Base-by-base conservation (phyloP, 1,140 invertebrate species). In the Gonatopus flavifemur region DNA sequence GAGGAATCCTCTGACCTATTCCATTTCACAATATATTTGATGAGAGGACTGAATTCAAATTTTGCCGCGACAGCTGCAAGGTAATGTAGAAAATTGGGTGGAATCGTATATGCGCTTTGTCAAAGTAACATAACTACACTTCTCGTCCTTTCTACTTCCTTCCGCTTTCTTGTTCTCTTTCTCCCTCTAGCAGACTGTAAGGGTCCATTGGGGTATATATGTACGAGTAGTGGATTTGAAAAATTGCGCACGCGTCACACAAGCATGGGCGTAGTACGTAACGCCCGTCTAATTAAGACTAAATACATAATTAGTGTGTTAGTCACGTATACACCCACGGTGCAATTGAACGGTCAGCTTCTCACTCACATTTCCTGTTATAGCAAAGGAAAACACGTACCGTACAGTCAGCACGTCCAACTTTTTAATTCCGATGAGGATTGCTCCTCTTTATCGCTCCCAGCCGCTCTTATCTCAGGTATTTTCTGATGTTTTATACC, bases 251-350 rank as follows among this genome's bases (percentile, higher is more conserved):
- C 22, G 52, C 48, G 51, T 56, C 46, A 36, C 35, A 54, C 40
- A 57, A 55, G 59, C 46, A 66, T 55, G 52, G n/a, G 43, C 55
- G 49, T n/a, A n/a, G n/a, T n/a, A 63, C 51, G 61, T 69, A 64
- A 66, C 62, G 62, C 48, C 54, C 57, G 64, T 63, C 69, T 74
- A 71, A 72, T 74, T 72, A 74, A 70, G 67, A 72, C 69, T 71
- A 74, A 71, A 71, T 72, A 74, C 62, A 72, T 74, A 72, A 74
- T 74, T 70, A 71, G 67, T 64, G 70, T 72, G 66, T 74, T 69
- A 63, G 70, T 74, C 72, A 72, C 72, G 72, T 71, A 60, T 57
- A 59, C 64, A 53, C 59, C 39, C 39, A 31, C 55, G 60, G 62
- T 55, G 66, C 65, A 72, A 74, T 71, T 70, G 67, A 67, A 70